Conservation (phyloP, 2,113 vertebrate genomes). For the Sisor rabdophorus region DNA sequence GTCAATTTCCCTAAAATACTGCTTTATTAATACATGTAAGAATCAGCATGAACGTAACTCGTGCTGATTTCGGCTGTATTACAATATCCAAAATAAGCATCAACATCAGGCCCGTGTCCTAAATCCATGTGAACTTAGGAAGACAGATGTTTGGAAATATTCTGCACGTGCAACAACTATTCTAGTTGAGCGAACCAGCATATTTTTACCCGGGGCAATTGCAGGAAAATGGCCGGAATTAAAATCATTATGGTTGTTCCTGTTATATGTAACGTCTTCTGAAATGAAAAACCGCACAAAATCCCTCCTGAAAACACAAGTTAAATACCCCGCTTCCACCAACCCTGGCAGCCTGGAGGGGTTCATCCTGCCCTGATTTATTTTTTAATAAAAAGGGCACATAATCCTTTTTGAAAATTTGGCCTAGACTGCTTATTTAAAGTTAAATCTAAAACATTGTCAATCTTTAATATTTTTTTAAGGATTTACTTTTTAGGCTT, state of each 20-base stretch:
- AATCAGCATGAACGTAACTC: background rate
- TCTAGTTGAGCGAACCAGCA: background rate
- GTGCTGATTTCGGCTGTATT: background rate
- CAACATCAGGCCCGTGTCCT: background rate
- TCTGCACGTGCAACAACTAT: background rate
- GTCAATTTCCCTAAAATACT: background rate
- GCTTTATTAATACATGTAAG: background rate
- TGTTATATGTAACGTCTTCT: background rate
- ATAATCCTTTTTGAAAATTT: background rate
- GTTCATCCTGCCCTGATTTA: background rate
- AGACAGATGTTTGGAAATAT: background rate
- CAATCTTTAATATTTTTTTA: background rate
- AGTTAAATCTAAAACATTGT: background rate
- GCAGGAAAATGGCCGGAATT: background rate
- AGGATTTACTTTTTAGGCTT: background rate
- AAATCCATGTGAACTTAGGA: background rate
- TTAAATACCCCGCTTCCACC: background rate
- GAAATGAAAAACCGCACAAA: background rate
- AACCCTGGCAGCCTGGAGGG: background rate
- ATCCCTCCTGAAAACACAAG: background rate
- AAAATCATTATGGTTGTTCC: background rate
- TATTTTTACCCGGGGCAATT: constrained; percentile 4
- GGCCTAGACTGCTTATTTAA: background rate
- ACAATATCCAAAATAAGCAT: background rate
- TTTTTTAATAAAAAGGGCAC: background rate